Evolutionary conservation across 2,797 vertebrate species (phyloP).

Genomic region (Gouania willdenowi): DNA sequence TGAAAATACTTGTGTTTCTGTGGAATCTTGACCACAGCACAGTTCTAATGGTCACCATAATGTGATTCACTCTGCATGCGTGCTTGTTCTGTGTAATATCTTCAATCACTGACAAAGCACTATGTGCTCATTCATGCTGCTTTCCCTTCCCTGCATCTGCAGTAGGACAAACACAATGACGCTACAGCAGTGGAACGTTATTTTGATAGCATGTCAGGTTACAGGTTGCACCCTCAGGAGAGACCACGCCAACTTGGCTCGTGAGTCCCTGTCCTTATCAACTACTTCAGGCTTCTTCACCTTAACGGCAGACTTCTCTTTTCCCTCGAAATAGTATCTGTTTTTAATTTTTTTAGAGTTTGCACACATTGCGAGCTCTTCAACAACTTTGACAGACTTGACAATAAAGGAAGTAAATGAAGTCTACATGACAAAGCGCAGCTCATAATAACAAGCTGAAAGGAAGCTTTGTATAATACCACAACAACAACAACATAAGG

Average conservation of each 20-base stretch:
- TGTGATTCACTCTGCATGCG: constrained; percentile 1
- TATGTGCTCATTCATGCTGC: constrained; percentile 17
- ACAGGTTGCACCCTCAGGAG: constrained; percentile 33
- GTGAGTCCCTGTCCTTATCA: constrained; percentile 18
- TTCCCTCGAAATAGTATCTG: constrained; percentile 15
- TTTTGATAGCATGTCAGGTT: constrained; percentile 40
- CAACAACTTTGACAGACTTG: no score
- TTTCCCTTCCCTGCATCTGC: constrained; percentile 33
- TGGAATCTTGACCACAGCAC: no score
- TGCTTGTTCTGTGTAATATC: constrained; percentile 19
- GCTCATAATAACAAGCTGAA: constrained; percentile 16
- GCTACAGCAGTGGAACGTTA: constrained; percentile 18
- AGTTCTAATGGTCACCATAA: no score
- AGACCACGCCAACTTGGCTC: constrained; percentile 18
- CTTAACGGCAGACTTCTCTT: constrained; percentile 15
- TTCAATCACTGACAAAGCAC: constrained; percentile 24
- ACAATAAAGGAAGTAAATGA: neutral
- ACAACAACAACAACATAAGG: constrained; percentile 17
- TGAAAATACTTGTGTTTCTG: no score
- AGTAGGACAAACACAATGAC: constrained; percentile 54
- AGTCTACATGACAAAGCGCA: constrained; percentile 2
- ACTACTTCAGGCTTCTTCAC: constrained; percentile 7
- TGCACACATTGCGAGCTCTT: neutral
- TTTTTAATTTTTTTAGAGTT: constrained; percentile 4
- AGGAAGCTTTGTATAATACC: neutral